These are phyloP conservation scores for Pao palembangensis DNA, from an alignment of 2,113 vertebrate genomes.

Conservation along the genomic window DNA sequence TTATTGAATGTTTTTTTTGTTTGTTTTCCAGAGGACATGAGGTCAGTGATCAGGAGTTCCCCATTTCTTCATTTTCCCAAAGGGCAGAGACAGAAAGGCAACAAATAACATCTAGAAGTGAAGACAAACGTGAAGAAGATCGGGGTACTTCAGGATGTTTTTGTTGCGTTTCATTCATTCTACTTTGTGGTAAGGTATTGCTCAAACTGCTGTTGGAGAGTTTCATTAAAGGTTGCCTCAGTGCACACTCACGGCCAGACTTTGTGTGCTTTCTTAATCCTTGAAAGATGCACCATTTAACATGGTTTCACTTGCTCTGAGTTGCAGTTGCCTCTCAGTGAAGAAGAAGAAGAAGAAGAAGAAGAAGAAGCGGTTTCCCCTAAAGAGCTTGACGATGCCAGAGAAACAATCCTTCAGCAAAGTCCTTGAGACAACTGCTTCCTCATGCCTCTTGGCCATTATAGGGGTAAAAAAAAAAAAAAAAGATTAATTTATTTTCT, in stretches of 20 bases:
- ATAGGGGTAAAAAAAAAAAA: no score
- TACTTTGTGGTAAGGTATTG: slow-evolving; percentile 45
- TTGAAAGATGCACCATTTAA: slow-evolving; percentile 67
- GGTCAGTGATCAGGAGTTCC: not conserved
- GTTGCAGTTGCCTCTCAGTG: slow-evolving; percentile 49
- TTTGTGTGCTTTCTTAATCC: slow-evolving; percentile 29
- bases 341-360: slow-evolving; percentile 43
- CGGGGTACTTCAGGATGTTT: slow-evolving; percentile 28
- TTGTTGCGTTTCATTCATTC: slow-evolving; percentile 33
- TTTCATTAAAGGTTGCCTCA: slow-evolving; percentile 49
- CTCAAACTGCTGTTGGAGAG: slow-evolving; percentile 37
- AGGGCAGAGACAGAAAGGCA: slow-evolving; percentile 32
- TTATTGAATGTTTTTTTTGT: slow-evolving; percentile 9
- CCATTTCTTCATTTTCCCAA: slow-evolving; percentile 29
- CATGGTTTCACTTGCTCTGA: slow-evolving; percentile 45
- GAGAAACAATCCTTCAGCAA: slow-evolving; percentile 43
- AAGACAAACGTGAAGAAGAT: slow-evolving; percentile 10
- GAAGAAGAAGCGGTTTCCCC: slow-evolving; percentile 46
- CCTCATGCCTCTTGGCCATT: slow-evolving; percentile 26
- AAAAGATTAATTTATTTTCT: slow-evolving; percentile 88
- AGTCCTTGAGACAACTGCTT: slow-evolving; percentile 51
- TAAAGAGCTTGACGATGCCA: slow-evolving; percentile 36
- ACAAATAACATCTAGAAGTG: slow-evolving; percentile 17
- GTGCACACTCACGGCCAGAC: slow-evolving; percentile 42
- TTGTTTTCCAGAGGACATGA: slow-evolving; percentile 39